Conservation (phyloP, 1,140 invertebrate species). For the Hermetia illucens region DNA sequence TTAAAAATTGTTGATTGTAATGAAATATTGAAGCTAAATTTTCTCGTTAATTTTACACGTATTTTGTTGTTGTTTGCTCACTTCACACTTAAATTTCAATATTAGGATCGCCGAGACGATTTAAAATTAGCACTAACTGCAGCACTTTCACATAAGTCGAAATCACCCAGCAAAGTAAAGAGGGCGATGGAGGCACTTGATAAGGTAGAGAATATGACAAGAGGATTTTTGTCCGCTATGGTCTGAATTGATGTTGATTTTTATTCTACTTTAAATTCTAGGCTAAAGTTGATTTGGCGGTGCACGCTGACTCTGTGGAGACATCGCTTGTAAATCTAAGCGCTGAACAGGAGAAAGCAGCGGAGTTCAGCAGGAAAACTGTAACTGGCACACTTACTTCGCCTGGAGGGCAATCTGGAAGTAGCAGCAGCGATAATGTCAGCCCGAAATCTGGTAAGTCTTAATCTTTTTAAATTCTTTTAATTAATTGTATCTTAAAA, state of each 20-base stretch:
- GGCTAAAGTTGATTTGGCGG: slow-evolving; percentile 29
- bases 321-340: slow-evolving; percentile 23
- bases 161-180: slow-evolving; percentile 14
- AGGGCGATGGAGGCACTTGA: slow-evolving; percentile 24
- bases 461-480: too few relatives aligned
- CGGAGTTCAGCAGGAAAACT: neutral
- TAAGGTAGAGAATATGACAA: slow-evolving; percentile 24
- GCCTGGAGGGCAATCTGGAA: too few relatives aligned
- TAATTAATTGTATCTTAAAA: too few relatives aligned
- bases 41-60: neutral
- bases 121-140: slow-evolving; percentile 27
- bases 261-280: too few relatives aligned
- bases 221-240: too few relatives aligned
- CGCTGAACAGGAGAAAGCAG: slow-evolving; percentile 11
- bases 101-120: slow-evolving; percentile 28
- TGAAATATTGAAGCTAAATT: slow-evolving; percentile 1
- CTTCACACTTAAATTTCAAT: neutral
- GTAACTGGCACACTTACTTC: neutral
- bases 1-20: neutral
- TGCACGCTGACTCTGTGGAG: slow-evolving; percentile 25
- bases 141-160: slow-evolving; percentile 25
- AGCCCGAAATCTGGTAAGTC: too few relatives aligned
- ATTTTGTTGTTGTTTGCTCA: neutral
- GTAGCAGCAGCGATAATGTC: too few relatives aligned
- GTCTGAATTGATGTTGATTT: too few relatives aligned